Conservation (phyloP, 1,140 invertebrate genomes). For the Scylla paramamosain region DNA sequence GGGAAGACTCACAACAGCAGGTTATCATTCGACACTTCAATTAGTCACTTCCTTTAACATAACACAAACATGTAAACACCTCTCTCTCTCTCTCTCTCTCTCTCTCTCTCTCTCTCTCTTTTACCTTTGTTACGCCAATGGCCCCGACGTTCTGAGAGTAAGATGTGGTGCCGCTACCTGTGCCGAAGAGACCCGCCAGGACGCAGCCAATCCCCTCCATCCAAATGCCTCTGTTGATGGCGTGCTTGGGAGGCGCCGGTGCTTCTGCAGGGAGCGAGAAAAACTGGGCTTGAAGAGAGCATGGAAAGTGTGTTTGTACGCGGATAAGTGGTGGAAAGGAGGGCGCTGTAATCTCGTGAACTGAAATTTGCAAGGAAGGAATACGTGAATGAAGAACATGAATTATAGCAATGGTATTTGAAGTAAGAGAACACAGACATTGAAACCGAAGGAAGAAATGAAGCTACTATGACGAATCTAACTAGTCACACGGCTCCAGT, state of each 20-base stretch:
- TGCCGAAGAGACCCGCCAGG: constrained; percentile 90
- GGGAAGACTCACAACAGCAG: no score
- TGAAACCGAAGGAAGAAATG: no score
- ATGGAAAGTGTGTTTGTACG: not conserved
- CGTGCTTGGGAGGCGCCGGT: constrained; percentile 90
- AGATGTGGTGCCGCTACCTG: constrained; percentile 91
- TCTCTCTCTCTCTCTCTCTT: not conserved
- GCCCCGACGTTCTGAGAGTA: constrained; percentile 96
- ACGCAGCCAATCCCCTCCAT: constrained; percentile 92
- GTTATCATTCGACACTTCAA: no score
- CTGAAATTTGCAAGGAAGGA: not conserved
- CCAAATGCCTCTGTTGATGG: constrained; percentile 92
- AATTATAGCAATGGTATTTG: no score
- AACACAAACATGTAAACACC: no score
- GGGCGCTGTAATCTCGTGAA: no score
- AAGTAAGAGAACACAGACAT: no score
- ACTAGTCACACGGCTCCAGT: no score
- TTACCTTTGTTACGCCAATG: constrained; percentile 86
- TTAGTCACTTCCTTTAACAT: no score
- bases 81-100: not conserved
- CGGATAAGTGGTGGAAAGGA: no score
- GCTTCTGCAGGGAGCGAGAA: constrained; percentile 82
- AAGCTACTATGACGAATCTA: no score
- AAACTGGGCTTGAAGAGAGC: not conserved
- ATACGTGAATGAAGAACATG: no score